A percentile compares a stretch with the other conserved stretches of the same genome.
Evolutionary conservation across 2,113 vertebrate species (phyloP).

Genomic region (Pseudorhombus dupliciocellatus): DNA sequence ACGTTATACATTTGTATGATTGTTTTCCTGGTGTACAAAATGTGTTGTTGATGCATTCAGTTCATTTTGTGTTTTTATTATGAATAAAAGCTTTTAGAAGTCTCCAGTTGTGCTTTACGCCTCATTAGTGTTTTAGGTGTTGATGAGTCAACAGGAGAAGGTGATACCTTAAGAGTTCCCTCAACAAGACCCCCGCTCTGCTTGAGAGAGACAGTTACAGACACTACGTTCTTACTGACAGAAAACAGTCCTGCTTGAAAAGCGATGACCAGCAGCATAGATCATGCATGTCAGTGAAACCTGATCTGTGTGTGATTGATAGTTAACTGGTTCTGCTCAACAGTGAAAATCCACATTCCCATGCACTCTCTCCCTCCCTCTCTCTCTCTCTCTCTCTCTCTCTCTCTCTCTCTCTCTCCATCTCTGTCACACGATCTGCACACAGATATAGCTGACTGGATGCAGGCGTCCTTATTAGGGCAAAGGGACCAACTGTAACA

Average conservation of each 20-base stretch:
- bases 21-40: slow-evolving; percentile 55
- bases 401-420: slow-evolving; percentile 15
- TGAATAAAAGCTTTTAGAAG: slow-evolving; percentile 67
- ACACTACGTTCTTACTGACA: slow-evolving; percentile 35
- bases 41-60: slow-evolving; percentile 41
- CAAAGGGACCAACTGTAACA: slow-evolving; percentile 33
- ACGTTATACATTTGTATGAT: slow-evolving; percentile 50
- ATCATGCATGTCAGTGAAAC: slow-evolving; percentile 69
- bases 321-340: slow-evolving; percentile 71
- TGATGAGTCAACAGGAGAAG: neutral
- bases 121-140: neutral
- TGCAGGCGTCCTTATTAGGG: slow-evolving; percentile 17
- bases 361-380: slow-evolving; percentile 33
- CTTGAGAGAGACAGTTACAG: neutral
- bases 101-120: slow-evolving; percentile 9
- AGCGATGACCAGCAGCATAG: slow-evolving; percentile 64
- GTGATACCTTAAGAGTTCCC: neutral
- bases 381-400: slow-evolving; percentile 32
- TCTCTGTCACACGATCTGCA: slow-evolving; percentile 22
- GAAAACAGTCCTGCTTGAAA: slow-evolving; percentile 60
- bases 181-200: neutral
- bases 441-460: slow-evolving; percentile 62
- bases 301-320: slow-evolving; percentile 73
- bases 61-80: slow-evolving; percentile 69
- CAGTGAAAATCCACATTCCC: slow-evolving; percentile 68